Conservation (phyloP, 2,888 invertebrate species). For the Tachina grossa region DNA sequence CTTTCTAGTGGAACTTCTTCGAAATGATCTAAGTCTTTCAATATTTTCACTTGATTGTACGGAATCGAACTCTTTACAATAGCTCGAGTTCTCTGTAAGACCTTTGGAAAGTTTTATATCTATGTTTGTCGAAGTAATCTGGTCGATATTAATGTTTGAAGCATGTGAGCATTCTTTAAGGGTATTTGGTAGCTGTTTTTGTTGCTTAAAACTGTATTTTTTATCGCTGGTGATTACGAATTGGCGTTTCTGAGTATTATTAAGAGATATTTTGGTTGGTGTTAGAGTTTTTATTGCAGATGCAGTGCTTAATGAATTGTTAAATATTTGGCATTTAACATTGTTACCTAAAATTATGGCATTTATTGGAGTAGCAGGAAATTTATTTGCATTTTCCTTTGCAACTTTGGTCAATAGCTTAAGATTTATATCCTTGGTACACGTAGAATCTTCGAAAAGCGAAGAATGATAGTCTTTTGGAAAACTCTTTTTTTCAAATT, state of each 20-base stretch:
- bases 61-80: not conserved
- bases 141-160: not conserved
- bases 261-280: slow-evolving; percentile 14
- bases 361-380: not conserved
- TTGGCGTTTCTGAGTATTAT: slow-evolving; percentile 12
- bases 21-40: slow-evolving; percentile 30
- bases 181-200: slow-evolving; percentile 5
- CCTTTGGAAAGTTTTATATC: not conserved
- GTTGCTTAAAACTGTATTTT: slow-evolving; percentile 9
- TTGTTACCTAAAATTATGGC: slow-evolving; percentile 22
- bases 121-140: not conserved
- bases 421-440: not conserved
- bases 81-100: not conserved
- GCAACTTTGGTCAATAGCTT: not conserved
- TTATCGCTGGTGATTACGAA: slow-evolving; percentile 26
- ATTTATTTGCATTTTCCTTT: slow-evolving; percentile 8
- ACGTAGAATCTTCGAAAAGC: slow-evolving; percentile 18
- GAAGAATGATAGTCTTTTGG: not conserved
- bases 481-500: not conserved
- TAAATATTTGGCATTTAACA: slow-evolving; percentile 47
- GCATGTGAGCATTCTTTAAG: slow-evolving; percentile 2
- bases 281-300: slow-evolving; percentile 1
- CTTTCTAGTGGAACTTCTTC: slow-evolving; percentile 31
- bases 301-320: slow-evolving; percentile 16
- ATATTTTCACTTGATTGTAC: slow-evolving; percentile 24